These are phyloP conservation scores for Bombus consobrinus DNA, from an alignment of 1,140 invertebrate species.

Conservation along the genomic window DNA sequence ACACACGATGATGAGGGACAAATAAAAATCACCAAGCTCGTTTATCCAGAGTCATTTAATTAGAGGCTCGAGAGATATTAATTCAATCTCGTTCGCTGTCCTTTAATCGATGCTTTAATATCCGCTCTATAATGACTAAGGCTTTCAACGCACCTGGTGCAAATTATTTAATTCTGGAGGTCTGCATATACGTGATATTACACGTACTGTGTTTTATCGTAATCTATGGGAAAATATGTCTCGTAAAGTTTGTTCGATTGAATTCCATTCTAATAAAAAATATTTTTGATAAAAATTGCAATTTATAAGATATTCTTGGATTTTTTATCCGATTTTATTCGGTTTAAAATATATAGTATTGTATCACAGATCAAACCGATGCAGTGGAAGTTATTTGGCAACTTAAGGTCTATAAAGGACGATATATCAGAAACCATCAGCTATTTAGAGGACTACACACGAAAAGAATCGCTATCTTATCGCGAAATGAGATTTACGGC, in stretches of 20 bases:
- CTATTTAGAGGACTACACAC: background rate
- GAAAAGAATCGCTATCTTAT: background rate
- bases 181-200: background rate
- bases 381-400: background rate
- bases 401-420: too few species aligned
- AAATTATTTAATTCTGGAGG: background rate
- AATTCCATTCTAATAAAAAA: background rate
- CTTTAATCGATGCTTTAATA: background rate
- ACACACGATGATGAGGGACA: background rate
- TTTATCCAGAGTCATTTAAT: background rate
- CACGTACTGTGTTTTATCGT: too few species aligned
- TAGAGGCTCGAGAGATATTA: constrained; percentile 3
- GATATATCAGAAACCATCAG: background rate
- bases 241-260: background rate
- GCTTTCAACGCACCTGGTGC: too few species aligned
- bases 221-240: background rate
- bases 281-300: background rate
- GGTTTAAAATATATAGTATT: background rate
- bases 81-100: constrained; percentile 6
- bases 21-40: constrained; percentile 11
- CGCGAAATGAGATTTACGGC: background rate
- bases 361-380: background rate
- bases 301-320: background rate
- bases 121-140: too few species aligned
- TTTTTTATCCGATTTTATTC: too few species aligned